Conservation (phyloP, 2,888 invertebrate genomes). For the Ennomos erosarius region DNA sequence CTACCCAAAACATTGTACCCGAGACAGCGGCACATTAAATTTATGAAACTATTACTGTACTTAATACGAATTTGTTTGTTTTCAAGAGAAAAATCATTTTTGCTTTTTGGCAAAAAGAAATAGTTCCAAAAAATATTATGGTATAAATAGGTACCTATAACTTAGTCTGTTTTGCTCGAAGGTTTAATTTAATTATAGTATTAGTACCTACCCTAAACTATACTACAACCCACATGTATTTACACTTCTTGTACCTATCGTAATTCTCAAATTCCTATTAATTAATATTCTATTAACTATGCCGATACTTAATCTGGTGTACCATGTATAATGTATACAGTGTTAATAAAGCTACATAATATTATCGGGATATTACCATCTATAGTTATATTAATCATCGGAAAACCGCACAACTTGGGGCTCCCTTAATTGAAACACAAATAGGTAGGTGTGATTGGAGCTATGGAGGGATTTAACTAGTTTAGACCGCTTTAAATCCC, state of each 20-base stretch:
- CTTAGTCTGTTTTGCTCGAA: no score
- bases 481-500: conserved; percentile 57
- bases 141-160: no score
- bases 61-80: no score
- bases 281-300: conserved; percentile 29
- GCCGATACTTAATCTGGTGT: conserved; percentile 22
- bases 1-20: not conserved
- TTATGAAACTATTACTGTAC: no score
- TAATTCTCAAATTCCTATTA: conserved; percentile 27
- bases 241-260: conserved; percentile 1
- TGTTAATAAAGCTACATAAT: conserved; percentile 24
- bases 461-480: conserved; percentile 67
- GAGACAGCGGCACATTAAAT: no score
- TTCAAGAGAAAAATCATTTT: no score
- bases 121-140: no score
- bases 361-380: conserved; percentile 27
- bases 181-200: no score
- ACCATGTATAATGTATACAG: conserved; percentile 10
- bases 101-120: no score
- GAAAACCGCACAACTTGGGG: conserved; percentile 64
- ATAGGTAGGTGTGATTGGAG: conserved; percentile 75
- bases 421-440: conserved; percentile 78
- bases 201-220: no score
- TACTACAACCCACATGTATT: not conserved
- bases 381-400: conserved; percentile 63